A percentile compares a stretch with the other conserved stretches of the same genome.
Evolutionary conservation across 1,140 invertebrate species (phyloP).

Genomic region (Drosophila sulfurigaster): DNA sequence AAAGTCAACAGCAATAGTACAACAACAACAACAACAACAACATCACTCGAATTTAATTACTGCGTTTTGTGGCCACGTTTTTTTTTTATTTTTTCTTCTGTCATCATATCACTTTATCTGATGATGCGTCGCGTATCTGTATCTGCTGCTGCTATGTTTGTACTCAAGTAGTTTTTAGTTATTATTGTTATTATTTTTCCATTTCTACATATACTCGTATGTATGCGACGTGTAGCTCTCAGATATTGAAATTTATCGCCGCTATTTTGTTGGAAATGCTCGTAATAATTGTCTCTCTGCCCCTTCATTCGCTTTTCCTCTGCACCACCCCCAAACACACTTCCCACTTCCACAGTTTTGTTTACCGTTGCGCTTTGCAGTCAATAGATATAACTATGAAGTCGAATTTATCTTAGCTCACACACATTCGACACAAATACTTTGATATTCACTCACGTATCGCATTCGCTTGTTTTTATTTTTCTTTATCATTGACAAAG

Average conservation of each 20-base stretch:
- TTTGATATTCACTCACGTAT: conserved; percentile 47
- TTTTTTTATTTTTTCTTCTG: conserved; percentile 41
- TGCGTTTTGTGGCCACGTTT: conserved; percentile 50
- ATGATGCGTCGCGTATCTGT: conserved; percentile 68
- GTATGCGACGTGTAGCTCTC: conserved; percentile 45
- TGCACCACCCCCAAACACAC: neutral
- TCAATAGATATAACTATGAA: conserved; percentile 58
- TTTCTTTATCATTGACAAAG: conserved; percentile 71
- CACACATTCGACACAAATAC: conserved; percentile 27
- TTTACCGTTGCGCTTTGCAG: conserved; percentile 53
- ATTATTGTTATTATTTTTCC: conserved; percentile 82
- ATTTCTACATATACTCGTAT: conserved; percentile 59
- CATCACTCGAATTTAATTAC: conserved; percentile 76
- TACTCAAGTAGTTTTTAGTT: conserved; percentile 69
- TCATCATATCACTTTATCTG: conserved; percentile 73
- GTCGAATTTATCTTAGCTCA: conserved; percentile 59
- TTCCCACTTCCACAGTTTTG: conserved; percentile 11
- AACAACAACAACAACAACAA: conserved; percentile 47
- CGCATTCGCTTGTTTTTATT: conserved; percentile 65
- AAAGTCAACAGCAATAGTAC: conserved; percentile 20
- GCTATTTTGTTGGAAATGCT: conserved; percentile 79
- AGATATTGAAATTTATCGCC: conserved; percentile 82
- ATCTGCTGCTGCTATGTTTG: conserved; percentile 31
- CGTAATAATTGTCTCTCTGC: conserved; percentile 52
- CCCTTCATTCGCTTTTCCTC: neutral